phyloP scores from a whole-genome alignment of 2,797 vertebrate species.

The Parambassis ranga region DNA sequence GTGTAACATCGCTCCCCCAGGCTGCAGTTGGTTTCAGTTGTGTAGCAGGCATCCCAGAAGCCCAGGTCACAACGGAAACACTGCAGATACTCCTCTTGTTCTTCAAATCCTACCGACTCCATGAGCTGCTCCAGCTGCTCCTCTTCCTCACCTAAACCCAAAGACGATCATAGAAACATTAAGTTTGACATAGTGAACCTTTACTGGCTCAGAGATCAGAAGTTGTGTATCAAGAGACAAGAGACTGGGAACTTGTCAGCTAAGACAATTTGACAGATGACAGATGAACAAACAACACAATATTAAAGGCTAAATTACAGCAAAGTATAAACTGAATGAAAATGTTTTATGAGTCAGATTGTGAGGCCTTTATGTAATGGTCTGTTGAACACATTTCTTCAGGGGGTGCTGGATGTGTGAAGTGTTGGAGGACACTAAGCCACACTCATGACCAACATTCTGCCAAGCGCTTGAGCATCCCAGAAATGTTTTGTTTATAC shows the following conservation, averaged over 20 bases:
- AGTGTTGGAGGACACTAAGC: conserved; percentile 25
- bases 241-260: too few species aligned
- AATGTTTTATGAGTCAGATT: conserved; percentile 16
- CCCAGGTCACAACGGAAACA: conserved; percentile 78
- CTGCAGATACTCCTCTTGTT: conserved; percentile 47
- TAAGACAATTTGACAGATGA: too few species aligned
- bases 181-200: not conserved
- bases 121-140: conserved; percentile 35
- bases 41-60: conserved; percentile 76
- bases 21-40: conserved; percentile 66
- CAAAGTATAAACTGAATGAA: not conserved
- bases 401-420: conserved; percentile 38
- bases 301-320: not conserved
- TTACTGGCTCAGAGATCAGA: too few species aligned
- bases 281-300: not conserved
- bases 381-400: conserved; percentile 32
- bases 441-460: conserved; percentile 44
- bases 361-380: conserved; percentile 31
- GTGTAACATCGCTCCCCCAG: conserved; percentile 71
- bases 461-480: conserved; percentile 35
- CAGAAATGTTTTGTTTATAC: conserved; percentile 61
- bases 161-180: not conserved
- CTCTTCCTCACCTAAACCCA: conserved; percentile 53
- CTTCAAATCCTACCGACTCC: conserved; percentile 15
- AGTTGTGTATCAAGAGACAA: too few species aligned